Conservation (phyloP, 1,140 invertebrate species). For the Nebria ingens region DNA sequence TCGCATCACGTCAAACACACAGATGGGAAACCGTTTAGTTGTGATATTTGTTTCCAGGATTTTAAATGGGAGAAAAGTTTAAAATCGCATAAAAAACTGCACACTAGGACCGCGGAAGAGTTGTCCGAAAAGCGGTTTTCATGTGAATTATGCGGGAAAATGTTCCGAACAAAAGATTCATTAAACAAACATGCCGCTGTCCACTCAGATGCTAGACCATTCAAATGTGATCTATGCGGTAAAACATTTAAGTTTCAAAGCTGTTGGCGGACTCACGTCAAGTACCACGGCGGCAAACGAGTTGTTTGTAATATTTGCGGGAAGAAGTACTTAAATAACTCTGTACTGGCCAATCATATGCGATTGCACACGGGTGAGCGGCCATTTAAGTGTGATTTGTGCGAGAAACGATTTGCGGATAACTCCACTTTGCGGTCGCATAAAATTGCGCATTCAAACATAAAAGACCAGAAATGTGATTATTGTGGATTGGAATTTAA, state of each 20-base stretch:
- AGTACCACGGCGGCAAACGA: conserved; percentile 16
- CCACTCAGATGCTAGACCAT: conserved; percentile 53
- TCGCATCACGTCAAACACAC: background rate
- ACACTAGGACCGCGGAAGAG: conserved; percentile 9
- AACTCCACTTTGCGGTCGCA: background rate
- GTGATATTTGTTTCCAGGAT: conserved; percentile 11
- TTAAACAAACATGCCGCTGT: conserved; percentile 43
- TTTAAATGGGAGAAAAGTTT: conserved; percentile 6
- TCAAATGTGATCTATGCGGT: conserved; percentile 56
- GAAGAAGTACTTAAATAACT: conserved; percentile 11
- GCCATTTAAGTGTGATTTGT: conserved; percentile 10
- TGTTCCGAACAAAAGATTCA: conserved; percentile 6
- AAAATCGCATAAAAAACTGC: background rate
- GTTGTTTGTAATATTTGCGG: conserved; percentile 15
- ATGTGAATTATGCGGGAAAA: conserved; percentile 18
- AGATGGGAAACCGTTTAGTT: conserved; percentile 4
- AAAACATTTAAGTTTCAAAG: conserved; percentile 44
- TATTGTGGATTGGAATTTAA: conserved; percentile 7
- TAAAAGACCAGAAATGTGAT: conserved; percentile 1
- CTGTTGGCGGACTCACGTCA: conserved; percentile 16
- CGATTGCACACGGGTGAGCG: conserved; percentile 14
- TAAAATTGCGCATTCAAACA: background rate
- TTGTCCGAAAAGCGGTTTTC: conserved; percentile 19
- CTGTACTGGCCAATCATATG: conserved; percentile 11
- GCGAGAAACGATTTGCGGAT: conserved; percentile 3